Base-by-base conservation (phyloP, 2,888 invertebrate species). In the Salpingus planirostris region DNA sequence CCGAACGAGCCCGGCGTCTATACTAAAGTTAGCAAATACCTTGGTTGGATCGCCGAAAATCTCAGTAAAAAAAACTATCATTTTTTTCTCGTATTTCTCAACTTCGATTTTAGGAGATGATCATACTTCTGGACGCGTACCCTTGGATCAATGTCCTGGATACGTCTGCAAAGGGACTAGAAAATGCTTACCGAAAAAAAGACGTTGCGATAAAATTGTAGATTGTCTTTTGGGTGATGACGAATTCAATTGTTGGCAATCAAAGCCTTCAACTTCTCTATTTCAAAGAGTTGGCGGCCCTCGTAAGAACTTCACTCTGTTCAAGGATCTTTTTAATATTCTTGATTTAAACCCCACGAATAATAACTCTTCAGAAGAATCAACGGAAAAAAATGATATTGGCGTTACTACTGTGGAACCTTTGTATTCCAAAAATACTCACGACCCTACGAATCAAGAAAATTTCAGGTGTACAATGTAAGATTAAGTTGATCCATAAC, bases 171-270 rank as follows among this genome's bases (percentile, higher is more conserved):
- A 71, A 38, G 77, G 78, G 23, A 69, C 77, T 18, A 50, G 49
- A 3, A 77, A 73, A 54, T 90, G 89, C 56, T 65, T 89, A 11
- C 69, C 81, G 1, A 67, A 65, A 15, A 71, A 69, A 41, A 65
- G 73, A 42, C 73, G 73, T 29, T 90, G 89, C 60, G 79, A 90
- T 54, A 74, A 73, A 50, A 66, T 73, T 22, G 74, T 85, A 1
- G 81, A 89, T 54, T 90, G 89, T 50, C 63, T 89, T 13, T 69
- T 76, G 22, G 86, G 78, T 11, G 88, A 88, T 62, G 90, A 90
- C 62, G 90, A 90, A 68, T 59, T 73, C 0, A 70, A 76, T 29
- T 89, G 89, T 36, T 31, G 36, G 36, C 30, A 31, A 12, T 11
- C 27, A 4, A 8, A 8, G 18, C 5, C 5, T 18, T 8, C 5